Percentiles rank a stretch among this genome's conserved stretches.
These are phyloP conservation scores for Siniperca knerii DNA, from an alignment of 2,113 vertebrate species.

Conservation along the genomic window DNA sequence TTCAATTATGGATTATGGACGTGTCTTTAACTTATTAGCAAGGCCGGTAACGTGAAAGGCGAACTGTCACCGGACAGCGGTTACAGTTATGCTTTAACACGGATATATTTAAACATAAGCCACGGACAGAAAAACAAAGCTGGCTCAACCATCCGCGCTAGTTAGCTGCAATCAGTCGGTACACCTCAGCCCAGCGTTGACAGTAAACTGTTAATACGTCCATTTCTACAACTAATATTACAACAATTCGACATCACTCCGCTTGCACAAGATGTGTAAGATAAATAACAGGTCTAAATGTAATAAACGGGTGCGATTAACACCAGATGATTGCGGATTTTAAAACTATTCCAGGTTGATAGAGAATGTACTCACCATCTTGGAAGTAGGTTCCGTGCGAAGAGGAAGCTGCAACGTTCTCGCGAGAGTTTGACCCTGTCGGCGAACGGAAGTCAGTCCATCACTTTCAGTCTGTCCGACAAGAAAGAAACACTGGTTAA, in stretches of 20 bases:
- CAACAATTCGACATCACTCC: not conserved
- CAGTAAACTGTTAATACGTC: not conserved
- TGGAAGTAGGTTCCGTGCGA: constrained; percentile 83
- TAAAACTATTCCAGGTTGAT: not conserved
- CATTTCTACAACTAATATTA: fast-evolving
- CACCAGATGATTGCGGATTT: constrained; percentile 78
- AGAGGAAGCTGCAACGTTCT: constrained; percentile 77
- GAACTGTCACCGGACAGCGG: not conserved
- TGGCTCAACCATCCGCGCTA: fast-evolving
- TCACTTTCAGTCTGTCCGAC: constrained; percentile 9
- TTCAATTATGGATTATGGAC: fast-evolving
- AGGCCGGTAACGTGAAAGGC: not conserved
- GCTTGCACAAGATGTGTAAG: fast-evolving
- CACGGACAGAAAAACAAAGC: fast-evolving
- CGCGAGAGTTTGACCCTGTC: constrained; percentile 72
- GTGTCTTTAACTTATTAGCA: not conserved
- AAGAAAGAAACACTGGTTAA: fast-evolving
- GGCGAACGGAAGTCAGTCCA: constrained; percentile 64
- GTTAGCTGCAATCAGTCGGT: not conserved
- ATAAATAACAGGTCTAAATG: fast-evolving
- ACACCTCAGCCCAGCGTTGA: not conserved
- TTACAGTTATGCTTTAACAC: no score
- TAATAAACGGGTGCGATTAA: fast-evolving
- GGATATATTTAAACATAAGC: not conserved
- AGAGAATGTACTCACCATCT: constrained; percentile 81